Percentiles rank a stretch among this genome's conserved stretches.
Conservation (phyloP, 2,113 vertebrate genomes). For the Acanthochromis polyacanthus region DNA sequence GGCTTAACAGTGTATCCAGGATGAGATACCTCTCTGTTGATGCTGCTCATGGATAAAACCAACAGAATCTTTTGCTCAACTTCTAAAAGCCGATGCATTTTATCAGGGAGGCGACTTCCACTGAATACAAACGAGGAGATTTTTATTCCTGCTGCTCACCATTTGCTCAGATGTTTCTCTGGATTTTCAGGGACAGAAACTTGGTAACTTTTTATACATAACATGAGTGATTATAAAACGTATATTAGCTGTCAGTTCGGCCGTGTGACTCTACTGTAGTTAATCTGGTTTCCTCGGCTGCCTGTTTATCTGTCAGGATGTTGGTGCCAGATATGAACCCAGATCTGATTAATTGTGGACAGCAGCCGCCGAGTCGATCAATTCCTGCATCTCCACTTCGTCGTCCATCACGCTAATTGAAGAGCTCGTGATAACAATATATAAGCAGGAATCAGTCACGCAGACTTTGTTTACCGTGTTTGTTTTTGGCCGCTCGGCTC, state of each 20-base stretch:
- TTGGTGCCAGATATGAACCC: neutral
- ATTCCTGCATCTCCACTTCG: neutral
- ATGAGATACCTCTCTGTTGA: neutral
- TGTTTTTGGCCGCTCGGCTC: neutral
- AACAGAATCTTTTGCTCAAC: neutral
- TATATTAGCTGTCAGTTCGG: constrained; percentile 3
- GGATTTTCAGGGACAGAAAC: neutral
- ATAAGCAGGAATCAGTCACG: neutral
- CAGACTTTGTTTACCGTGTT: neutral
- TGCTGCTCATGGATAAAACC: neutral
- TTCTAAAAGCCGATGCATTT: constrained; percentile 5
- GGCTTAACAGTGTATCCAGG: constrained; percentile 8
- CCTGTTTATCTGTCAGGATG: constrained; percentile 1
- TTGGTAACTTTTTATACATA: neutral
- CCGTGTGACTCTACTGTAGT: neutral
- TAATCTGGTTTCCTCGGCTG: neutral
- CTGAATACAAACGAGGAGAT: constrained; percentile 25
- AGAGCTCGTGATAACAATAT: neutral
- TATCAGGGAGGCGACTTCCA: neutral
- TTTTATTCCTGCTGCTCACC: neutral
- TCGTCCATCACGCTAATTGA: constrained; percentile 12
- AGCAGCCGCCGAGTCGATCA: neutral
- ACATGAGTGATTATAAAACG: neutral
- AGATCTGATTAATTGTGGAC: constrained; percentile 22
- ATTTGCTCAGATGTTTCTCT: neutral